A percentile compares a stretch with the other conserved stretches of the same genome.
phyloP scores from a whole-genome alignment of 2,797 vertebrate species.

The Columba guinea region DNA sequence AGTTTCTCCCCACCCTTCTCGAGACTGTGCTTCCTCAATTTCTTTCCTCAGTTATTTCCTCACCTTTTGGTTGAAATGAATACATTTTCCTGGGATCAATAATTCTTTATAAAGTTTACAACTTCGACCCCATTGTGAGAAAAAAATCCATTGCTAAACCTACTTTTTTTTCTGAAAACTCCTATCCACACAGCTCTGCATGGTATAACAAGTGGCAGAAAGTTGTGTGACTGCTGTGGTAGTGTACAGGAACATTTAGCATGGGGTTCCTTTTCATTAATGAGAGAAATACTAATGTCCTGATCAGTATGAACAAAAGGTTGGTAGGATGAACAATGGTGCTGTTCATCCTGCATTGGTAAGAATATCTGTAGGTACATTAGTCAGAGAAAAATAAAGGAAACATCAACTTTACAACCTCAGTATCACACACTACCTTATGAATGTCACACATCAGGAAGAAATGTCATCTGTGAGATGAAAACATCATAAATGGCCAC shows the following conservation, averaged over 20 bases:
- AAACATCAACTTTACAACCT: neutral
- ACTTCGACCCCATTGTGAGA: neutral
- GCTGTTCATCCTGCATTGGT: neutral
- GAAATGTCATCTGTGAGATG: neutral
- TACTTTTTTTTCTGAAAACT: neutral
- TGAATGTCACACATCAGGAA: neutral
- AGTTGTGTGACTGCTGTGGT: neutral
- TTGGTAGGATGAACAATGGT: neutral
- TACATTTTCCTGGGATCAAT: neutral
- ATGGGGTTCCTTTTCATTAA: neutral
- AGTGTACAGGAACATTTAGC: neutral
- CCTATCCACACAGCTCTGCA: neutral
- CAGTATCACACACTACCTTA: neutral
- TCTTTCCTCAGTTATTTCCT: neutral
- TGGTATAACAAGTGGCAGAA: neutral
- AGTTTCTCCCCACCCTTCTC: neutral
- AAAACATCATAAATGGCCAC: neutral
- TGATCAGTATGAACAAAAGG: neutral
- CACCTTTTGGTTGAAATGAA: neutral
- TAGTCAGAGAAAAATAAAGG: neutral
- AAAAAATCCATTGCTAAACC: neutral
- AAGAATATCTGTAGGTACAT: neutral
- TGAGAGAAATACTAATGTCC: neutral
- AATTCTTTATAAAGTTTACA: neutral
- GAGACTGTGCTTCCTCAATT: neutral